These are phyloP conservation scores for Luperina nickerlii DNA, from an alignment of 2,888 invertebrate species.

Conservation along the genomic window DNA sequence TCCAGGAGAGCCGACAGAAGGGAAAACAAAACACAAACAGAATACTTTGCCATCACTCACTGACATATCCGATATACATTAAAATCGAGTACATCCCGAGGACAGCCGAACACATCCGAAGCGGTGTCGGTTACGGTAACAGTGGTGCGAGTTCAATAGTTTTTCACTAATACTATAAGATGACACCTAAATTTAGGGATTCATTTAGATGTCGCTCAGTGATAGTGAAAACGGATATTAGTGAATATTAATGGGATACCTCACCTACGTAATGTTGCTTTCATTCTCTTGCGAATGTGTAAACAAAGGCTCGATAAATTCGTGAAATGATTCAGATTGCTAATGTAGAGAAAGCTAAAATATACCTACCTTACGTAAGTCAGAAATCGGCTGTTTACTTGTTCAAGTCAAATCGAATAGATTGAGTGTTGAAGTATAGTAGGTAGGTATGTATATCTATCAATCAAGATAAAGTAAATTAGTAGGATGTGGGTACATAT, in stretches of 20 bases:
- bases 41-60: no score
- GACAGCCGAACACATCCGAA: no score
- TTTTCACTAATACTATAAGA: neutral
- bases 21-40: no score
- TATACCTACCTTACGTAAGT: conserved; percentile 18
- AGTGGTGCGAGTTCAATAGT: no score
- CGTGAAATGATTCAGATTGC: conserved; percentile 32
- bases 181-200: neutral
- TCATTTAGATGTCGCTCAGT: neutral
- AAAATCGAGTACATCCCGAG: no score
- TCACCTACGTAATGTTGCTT: no score
- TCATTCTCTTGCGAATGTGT: conserved; percentile 1
- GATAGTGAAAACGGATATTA: neutral
- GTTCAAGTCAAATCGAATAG: neutral
- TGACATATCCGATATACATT: no score
- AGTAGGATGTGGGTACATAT: neutral
- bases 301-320: neutral
- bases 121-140: no score
- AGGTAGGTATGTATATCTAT: no score
- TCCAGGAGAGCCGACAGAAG: no score
- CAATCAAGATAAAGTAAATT: neutral
- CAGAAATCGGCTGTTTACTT: conserved; percentile 14
- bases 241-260: neutral
- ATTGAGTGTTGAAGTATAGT: neutral
- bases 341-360: conserved; percentile 36